Percentiles rank a stretch among this genome's conserved stretches.
phyloP scores from a whole-genome alignment of 2,797 vertebrate species.

The Choloepus didactylus region DNA sequence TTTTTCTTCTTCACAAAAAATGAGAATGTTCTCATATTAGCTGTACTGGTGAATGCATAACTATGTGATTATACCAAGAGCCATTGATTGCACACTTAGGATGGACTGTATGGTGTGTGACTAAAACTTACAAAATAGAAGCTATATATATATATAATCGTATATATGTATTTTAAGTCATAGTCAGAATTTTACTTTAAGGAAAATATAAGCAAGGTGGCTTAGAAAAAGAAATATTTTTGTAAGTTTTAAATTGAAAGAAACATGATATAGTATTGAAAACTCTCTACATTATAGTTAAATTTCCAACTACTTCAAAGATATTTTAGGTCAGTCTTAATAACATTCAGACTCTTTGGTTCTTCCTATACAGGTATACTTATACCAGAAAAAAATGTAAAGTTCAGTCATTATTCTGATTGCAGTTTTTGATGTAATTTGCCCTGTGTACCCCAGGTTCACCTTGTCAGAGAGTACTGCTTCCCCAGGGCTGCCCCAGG shows the following conservation, averaged over 20 bases:
- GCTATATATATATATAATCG: background rate
- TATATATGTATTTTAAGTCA: background rate
- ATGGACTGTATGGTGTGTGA: no score
- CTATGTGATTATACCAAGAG: no score
- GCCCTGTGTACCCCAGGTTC: conserved; percentile 80
- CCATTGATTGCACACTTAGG: no score
- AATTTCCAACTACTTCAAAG: conserved; percentile 36
- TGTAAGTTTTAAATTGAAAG: conserved; percentile 23
- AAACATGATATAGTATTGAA: background rate
- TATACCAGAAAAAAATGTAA: background rate
- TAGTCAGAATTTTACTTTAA: background rate
- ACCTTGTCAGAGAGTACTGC: conserved; percentile 93
- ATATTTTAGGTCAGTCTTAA: background rate
- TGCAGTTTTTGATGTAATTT: conserved; percentile 51
- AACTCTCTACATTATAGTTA: background rate
- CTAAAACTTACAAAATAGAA: no score
- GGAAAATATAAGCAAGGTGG: background rate
- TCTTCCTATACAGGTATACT: background rate
- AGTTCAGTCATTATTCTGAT: conserved; percentile 14
- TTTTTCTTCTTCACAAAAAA: no score
- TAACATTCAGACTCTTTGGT: background rate
- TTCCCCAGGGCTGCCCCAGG: conserved; percentile 91
- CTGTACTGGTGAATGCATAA: no score
- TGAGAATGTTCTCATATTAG: no score
- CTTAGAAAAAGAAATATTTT: conserved; percentile 3